A percentile compares a stretch with the other conserved stretches of the same genome.
Evolutionary conservation across 2,113 vertebrate species (phyloP).

Genomic region (Clarias magur): DNA sequence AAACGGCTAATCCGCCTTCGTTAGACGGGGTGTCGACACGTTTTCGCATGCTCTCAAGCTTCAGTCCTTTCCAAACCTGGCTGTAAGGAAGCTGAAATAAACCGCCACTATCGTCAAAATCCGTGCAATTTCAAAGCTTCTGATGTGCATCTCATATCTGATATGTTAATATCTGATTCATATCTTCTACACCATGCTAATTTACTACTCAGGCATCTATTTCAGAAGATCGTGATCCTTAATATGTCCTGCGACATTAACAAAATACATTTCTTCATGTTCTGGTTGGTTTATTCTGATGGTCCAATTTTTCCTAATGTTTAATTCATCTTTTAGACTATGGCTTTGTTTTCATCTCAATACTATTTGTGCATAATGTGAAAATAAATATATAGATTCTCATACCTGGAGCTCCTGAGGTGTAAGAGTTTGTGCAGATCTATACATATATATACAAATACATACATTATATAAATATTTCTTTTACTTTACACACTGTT

Average conservation of each 20-base stretch:
- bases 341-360: not conserved
- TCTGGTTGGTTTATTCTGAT: not conserved
- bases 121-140: slow-evolving; percentile 79
- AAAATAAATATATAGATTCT: not conserved
- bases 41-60: slow-evolving; percentile 69
- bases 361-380: no score
- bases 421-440: not conserved
- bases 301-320: not conserved
- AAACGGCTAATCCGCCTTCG: slow-evolving; percentile 95
- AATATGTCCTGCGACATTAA: not conserved
- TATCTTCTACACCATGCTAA: not conserved
- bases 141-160: not conserved
- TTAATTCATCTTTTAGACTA: no score
- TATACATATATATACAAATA: not conserved
- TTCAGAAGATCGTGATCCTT: not conserved
- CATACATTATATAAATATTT: not conserved
- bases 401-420: not conserved
- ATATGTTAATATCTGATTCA: not conserved
- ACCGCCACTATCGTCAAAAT: slow-evolving; percentile 83
- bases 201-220: not conserved
- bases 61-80: slow-evolving; percentile 78
- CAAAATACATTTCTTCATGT: not conserved
- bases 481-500: not conserved
- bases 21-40: slow-evolving; percentile 96
- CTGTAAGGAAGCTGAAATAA: slow-evolving; percentile 72